Conservation (phyloP, 1,140 invertebrate species). For the Drosophila bocqueti region DNA sequence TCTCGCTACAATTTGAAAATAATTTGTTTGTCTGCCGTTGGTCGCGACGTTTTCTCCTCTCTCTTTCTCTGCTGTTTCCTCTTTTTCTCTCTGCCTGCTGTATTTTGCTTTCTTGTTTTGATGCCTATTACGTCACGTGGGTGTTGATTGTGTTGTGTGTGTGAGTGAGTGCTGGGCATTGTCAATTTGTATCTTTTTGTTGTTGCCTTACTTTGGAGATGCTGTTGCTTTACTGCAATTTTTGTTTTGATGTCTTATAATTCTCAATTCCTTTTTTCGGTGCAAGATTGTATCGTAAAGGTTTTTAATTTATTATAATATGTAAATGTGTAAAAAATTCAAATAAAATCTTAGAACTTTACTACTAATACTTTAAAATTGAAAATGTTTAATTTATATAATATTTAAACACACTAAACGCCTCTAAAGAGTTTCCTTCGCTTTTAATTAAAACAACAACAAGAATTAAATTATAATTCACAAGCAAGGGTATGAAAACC, state of each 20-base stretch:
- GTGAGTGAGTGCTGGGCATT: constrained; percentile 20
- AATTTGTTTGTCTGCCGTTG: constrained; percentile 71
- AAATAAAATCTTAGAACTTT: fast-evolving
- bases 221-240: background rate
- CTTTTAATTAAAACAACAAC: constrained; percentile 3
- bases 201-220: constrained; percentile 1
- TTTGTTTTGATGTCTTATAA: background rate
- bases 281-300: no score
- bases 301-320: background rate
- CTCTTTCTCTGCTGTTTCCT: constrained; percentile 3
- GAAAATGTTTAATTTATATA: no score
- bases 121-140: constrained; percentile 67
- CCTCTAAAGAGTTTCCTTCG: background rate
- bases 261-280: background rate
- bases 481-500: constrained; percentile 27
- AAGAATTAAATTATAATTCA: constrained; percentile 12
- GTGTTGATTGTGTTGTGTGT: constrained; percentile 22
- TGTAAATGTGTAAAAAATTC: background rate
- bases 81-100: constrained; percentile 4
- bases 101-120: constrained; percentile 41
- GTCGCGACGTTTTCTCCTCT: constrained; percentile 28
- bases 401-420: background rate
- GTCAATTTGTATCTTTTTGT: constrained; percentile 26
- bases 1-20: constrained; percentile 75
- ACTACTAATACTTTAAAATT: background rate